phyloP scores from a whole-genome alignment of 2,888 invertebrate genomes.

The Poecilobothrus nobilitatus region DNA sequence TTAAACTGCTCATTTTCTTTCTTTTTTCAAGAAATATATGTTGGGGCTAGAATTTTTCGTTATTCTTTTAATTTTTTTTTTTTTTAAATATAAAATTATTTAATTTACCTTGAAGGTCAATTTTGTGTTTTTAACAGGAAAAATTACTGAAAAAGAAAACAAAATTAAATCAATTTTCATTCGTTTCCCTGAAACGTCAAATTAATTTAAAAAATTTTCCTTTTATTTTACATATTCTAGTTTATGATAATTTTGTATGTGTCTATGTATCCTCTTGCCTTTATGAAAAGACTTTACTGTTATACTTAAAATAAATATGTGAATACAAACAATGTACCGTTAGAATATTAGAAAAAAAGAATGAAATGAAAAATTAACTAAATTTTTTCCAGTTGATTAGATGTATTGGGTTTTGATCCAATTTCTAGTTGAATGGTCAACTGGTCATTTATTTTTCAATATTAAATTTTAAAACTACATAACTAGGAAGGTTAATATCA shows the following conservation, averaged over 20 bases:
- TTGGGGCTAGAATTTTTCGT: no score
- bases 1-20: no score
- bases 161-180: not conserved
- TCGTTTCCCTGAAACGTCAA: not conserved
- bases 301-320: no score
- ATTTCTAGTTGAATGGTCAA: no score
- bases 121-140: not conserved
- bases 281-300: no score
- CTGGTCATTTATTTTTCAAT: no score
- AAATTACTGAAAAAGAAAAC: not conserved
- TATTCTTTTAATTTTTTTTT: no score
- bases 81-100: not conserved
- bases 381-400: not conserved
- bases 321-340: not conserved
- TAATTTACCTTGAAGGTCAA: not conserved
- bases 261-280: not conserved
- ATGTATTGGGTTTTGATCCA: not conserved
- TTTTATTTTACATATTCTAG: not conserved
- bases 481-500: no score
- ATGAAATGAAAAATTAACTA: not conserved
- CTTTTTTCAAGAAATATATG: no score
- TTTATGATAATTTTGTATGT: not conserved
- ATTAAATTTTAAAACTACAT: no score
- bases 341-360: not conserved
- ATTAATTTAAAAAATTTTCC: not conserved